Percentiles rank a stretch among this genome's conserved stretches.
Evolutionary conservation across 2,888 invertebrate species (phyloP).

Genomic region (Tolmerus cingulatus): DNA sequence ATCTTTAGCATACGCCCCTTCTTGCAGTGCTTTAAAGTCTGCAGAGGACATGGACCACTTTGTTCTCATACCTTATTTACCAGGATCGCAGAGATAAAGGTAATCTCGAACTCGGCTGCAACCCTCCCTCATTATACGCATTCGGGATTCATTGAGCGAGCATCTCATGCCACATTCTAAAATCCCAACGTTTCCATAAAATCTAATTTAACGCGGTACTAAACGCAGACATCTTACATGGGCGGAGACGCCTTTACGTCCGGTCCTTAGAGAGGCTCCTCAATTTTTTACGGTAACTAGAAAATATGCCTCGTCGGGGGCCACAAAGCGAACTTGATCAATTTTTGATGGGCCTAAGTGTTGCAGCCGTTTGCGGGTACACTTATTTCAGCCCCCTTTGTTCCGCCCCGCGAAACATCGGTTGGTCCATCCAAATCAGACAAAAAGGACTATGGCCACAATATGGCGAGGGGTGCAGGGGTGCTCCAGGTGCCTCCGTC

Average conservation of each 20-base stretch:
- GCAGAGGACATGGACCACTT: neutral
- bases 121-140: neutral
- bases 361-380: slow-evolving; percentile 12
- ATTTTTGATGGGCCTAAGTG: slow-evolving; percentile 26
- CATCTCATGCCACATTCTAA: neutral
- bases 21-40: neutral
- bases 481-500: neutral
- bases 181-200: neutral
- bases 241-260: neutral
- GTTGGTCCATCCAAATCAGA: neutral
- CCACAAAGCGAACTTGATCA: slow-evolving; percentile 16
- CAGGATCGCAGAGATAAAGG: neutral
- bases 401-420: neutral
- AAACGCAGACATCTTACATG: neutral
- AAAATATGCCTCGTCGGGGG: neutral
- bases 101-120: neutral
- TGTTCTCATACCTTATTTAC: neutral
- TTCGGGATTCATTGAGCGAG: neutral
- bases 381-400: neutral
- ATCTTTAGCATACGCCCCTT: neutral
- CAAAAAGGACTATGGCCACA: neutral
- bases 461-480: neutral
- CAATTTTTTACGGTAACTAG: slow-evolving; percentile 23
- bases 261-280: neutral
- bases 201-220: neutral